Percentiles rank a stretch among this genome's conserved stretches.
Conservation (phyloP, 1,140 invertebrate species). For the Polypedilum vanderplanki region DNA sequence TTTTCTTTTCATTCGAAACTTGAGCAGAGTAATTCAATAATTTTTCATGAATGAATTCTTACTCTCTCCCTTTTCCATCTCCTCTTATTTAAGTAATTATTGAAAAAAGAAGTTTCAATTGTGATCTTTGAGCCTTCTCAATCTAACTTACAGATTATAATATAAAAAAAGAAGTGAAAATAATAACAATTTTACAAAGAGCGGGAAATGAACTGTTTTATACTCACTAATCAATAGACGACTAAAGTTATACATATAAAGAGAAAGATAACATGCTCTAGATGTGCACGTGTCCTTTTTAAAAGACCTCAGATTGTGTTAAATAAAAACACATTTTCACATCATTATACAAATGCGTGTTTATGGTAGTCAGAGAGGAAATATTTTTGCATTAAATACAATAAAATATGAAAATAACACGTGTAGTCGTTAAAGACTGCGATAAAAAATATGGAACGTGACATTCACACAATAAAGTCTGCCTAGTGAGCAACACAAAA, state of each 20-base stretch:
- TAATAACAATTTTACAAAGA: not conserved
- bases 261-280: not conserved
- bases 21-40: not conserved
- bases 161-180: not conserved
- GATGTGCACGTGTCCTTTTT: slow-evolving; percentile 27
- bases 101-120: not conserved
- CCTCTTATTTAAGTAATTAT: not conserved
- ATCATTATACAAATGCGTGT: not conserved
- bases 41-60: slow-evolving; percentile 3
- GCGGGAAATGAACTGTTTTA: not conserved
- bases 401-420: not conserved
- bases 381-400: slow-evolving; percentile 6
- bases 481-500: too few relatives aligned
- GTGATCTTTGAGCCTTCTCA: not conserved
- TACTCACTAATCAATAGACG: not conserved
- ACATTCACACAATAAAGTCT: not conserved
- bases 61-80: too few relatives aligned
- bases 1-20: not conserved
- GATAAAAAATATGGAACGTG: not conserved
- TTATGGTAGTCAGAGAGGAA: not conserved
- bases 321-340: not conserved
- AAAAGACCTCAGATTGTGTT: not conserved
- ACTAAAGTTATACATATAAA: not conserved
- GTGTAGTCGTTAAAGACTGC: not conserved
- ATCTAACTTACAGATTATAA: not conserved